These are phyloP conservation scores for Drosophila chauvacae DNA, from an alignment of 1,140 invertebrate genomes.

Conservation along the genomic window DNA sequence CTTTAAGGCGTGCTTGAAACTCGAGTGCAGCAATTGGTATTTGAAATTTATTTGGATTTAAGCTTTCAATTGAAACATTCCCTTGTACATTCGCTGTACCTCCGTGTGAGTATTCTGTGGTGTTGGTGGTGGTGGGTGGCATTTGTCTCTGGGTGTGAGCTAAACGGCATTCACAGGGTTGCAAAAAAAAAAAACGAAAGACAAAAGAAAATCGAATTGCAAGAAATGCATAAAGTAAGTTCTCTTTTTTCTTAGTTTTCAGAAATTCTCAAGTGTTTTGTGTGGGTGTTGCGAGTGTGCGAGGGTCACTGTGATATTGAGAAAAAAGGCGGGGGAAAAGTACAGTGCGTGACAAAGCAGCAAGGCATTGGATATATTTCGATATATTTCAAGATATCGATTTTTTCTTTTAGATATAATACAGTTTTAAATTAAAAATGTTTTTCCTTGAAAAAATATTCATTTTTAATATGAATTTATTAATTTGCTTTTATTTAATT, in stretches of 20 bases:
- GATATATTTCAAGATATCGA: neutral
- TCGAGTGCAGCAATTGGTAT: constrained; percentile 42
- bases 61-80: constrained; percentile 44
- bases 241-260: constrained; percentile 17
- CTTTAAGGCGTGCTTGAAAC: constrained; percentile 40
- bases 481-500: neutral
- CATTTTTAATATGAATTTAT: neutral
- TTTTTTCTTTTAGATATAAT: neutral
- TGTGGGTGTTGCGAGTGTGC: constrained; percentile 4
- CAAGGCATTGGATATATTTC: neutral
- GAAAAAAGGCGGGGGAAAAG: no score
- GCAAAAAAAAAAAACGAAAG: constrained; percentile 40
- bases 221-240: constrained; percentile 32
- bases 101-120: constrained; percentile 5
- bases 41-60: constrained; percentile 21
- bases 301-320: constrained; percentile 17
- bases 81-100: constrained; percentile 36
- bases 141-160: constrained; percentile 15
- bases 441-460: neutral
- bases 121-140: neutral
- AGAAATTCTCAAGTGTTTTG: constrained; percentile 32
- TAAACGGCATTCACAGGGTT: constrained; percentile 50
- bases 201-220: constrained; percentile 30
- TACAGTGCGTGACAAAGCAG: constrained; percentile 10
- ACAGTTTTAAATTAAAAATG: neutral